Conservation (phyloP, 2,797 vertebrate genomes). For the Pseudomugil gertrudae region DNA sequence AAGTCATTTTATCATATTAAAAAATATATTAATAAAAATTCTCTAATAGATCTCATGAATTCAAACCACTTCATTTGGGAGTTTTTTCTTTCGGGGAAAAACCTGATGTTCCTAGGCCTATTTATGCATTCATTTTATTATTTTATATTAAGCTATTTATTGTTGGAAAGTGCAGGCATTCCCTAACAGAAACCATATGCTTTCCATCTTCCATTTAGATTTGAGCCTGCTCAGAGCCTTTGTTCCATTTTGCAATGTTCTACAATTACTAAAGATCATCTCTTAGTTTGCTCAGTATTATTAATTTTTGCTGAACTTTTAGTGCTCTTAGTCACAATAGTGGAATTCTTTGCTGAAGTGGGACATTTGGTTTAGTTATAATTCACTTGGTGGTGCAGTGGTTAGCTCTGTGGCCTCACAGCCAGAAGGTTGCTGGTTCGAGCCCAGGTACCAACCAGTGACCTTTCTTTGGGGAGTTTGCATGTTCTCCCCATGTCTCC, state of each 20-base stretch:
- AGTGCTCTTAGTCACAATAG: slow-evolving; percentile 11
- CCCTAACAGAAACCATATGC: not conserved
- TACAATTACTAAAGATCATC: not conserved
- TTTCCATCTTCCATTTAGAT: slow-evolving; percentile 17
- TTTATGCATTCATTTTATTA: slow-evolving; percentile 4
- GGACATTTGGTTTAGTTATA: slow-evolving; percentile 6
- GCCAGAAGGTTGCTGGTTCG: too few species aligned
- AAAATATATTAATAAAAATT: too few species aligned
- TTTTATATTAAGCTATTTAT: not conserved
- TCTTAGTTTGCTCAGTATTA: slow-evolving; percentile 8
- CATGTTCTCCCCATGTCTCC: too few species aligned
- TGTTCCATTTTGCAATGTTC: slow-evolving; percentile 3
- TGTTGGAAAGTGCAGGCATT: not conserved
- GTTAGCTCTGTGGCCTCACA: too few species aligned
- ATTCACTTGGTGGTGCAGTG: not conserved
- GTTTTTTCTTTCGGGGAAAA: too few species aligned
- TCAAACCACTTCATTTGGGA: too few species aligned
- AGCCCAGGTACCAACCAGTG: too few species aligned
- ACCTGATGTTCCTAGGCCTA: rapidly evolving
- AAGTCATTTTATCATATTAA: too few species aligned
- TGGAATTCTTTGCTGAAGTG: slow-evolving; percentile 9
- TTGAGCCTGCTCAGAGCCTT: slow-evolving; percentile 8
- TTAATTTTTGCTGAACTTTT: not conserved
- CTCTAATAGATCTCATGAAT: too few species aligned
- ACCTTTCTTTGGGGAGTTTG: too few species aligned